Evolutionary conservation across 1,140 invertebrate genomes (phyloP).

Genomic region (Diorhabda sublineata): DNA sequence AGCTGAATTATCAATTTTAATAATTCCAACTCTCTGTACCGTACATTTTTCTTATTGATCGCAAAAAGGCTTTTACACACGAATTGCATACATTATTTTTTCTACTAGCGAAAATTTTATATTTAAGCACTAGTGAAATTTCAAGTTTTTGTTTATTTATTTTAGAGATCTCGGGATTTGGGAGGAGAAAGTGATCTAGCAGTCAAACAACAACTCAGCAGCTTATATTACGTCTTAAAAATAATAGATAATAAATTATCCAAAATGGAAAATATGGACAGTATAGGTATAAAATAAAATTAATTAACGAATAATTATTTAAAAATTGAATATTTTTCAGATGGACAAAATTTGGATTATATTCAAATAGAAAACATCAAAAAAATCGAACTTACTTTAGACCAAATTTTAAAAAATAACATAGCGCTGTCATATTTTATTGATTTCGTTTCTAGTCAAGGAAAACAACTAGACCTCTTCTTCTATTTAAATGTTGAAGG

Average conservation of each 20-base stretch:
- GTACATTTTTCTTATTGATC: no score
- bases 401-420: conserved; percentile 77
- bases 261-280: conserved; percentile 57
- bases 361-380: conserved; percentile 49
- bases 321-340: conserved; percentile 2
- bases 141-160: conserved; percentile 13
- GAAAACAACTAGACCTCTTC: conserved; percentile 72
- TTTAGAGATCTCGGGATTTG: conserved; percentile 73
- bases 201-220: conserved; percentile 86
- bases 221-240: conserved; percentile 75
- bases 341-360: conserved; percentile 27
- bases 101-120: no score
- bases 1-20: no score
- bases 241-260: conserved; percentile 66
- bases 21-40: no score
- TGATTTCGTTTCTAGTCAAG: conserved; percentile 72
- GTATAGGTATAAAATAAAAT: conserved; percentile 36
- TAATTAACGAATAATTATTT: no score
- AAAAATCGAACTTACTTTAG: conserved; percentile 66
- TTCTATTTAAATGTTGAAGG: conserved; percentile 81
- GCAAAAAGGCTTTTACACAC: no score
- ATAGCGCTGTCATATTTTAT: conserved; percentile 77
- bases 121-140: neutral
- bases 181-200: conserved; percentile 77
- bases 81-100: no score